Percentiles rank a stretch among this genome's conserved stretches.
Evolutionary conservation across 2,888 invertebrate genomes (phyloP).

Genomic region (Drosophila differens): DNA sequence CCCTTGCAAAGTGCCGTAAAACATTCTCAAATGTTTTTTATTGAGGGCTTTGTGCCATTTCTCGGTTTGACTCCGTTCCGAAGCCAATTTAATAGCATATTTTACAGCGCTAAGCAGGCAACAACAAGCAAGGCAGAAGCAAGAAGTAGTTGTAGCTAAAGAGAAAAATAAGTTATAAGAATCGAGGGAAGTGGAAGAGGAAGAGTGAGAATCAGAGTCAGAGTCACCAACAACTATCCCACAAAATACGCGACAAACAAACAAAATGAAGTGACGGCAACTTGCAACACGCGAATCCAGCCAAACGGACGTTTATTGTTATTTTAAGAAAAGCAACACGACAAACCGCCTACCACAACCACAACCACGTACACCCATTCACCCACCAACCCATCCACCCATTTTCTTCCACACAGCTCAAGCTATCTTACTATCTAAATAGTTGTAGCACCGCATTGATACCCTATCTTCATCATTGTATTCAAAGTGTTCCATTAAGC

Average conservation of each 20-base stretch:
- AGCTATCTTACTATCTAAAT: slow-evolving; percentile 27
- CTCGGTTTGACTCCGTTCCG: slow-evolving; percentile 67
- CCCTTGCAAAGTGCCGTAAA: slow-evolving; percentile 54
- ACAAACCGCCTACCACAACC: slow-evolving; percentile 35
- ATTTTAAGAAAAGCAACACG: slow-evolving; percentile 76
- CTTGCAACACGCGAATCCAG: slow-evolving; percentile 51
- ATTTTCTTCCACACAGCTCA: slow-evolving; percentile 5
- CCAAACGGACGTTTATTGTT: slow-evolving; percentile 78
- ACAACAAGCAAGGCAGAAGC: slow-evolving; percentile 32
- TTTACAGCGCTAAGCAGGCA: slow-evolving; percentile 80
- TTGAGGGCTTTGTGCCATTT: slow-evolving; percentile 60
- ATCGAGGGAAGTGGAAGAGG: not conserved
- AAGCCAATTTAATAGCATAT: slow-evolving; percentile 83
- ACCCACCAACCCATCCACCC: not conserved
- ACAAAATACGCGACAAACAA: slow-evolving; percentile 68
- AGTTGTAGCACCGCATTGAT: slow-evolving; percentile 3
- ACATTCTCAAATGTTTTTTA: slow-evolving; percentile 62
- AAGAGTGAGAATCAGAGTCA: not conserved
- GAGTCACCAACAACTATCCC: slow-evolving; percentile 31
- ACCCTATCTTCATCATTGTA: slow-evolving; percentile 7
- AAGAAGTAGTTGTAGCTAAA: slow-evolving; percentile 34
- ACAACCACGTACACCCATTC: not conserved
- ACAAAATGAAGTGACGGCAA: slow-evolving; percentile 76
- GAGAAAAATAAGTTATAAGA: slow-evolving; percentile 14
- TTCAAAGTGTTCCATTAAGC: not conserved